phyloP scores from a whole-genome alignment of 2,113 vertebrate genomes.

The Oncorhynchus keta region DNA sequence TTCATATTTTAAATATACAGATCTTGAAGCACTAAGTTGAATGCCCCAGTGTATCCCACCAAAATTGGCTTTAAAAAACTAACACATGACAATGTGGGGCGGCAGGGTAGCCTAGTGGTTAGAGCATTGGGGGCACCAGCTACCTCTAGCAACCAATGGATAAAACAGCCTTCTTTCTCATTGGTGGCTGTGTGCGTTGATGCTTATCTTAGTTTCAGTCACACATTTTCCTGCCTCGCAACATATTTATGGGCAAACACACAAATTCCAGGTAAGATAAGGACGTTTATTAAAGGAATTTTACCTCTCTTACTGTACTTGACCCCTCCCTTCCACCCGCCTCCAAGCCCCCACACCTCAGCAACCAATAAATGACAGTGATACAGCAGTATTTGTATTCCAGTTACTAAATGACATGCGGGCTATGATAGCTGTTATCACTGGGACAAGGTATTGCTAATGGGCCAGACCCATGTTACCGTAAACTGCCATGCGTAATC shows the following conservation, averaged over 20 bases:
- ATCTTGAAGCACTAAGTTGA: background rate
- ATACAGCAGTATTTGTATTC: conserved; percentile 54
- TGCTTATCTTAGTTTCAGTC: background rate
- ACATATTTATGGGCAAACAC: background rate
- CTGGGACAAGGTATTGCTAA: conserved; percentile 22
- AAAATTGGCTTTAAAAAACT: background rate
- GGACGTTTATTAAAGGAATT: background rate
- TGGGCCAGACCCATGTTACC: conserved; percentile 27
- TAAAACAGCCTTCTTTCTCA: too few species aligned
- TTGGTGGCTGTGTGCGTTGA: background rate
- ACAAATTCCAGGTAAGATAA: conserved; percentile 35
- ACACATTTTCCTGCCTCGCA: background rate
- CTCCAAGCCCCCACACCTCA: conserved; percentile 26
- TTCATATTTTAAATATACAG: background rate
- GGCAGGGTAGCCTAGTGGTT: too few species aligned
- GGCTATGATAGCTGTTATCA: conserved; percentile 30
- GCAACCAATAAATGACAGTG: conserved; percentile 46
- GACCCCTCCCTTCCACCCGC: conserved; percentile 38
- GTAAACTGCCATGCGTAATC: conserved; percentile 27
- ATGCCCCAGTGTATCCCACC: too few species aligned
- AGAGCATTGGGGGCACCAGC: background rate
- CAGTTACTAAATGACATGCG: conserved; percentile 63
- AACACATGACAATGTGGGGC: background rate
- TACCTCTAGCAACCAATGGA: background rate
- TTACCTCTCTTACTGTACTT: conserved; percentile 6